A percentile compares a stretch with the other conserved stretches of the same genome.
Evolutionary conservation across 2,888 invertebrate genomes (phyloP).

Genomic region (Subacronicta megacephala): DNA sequence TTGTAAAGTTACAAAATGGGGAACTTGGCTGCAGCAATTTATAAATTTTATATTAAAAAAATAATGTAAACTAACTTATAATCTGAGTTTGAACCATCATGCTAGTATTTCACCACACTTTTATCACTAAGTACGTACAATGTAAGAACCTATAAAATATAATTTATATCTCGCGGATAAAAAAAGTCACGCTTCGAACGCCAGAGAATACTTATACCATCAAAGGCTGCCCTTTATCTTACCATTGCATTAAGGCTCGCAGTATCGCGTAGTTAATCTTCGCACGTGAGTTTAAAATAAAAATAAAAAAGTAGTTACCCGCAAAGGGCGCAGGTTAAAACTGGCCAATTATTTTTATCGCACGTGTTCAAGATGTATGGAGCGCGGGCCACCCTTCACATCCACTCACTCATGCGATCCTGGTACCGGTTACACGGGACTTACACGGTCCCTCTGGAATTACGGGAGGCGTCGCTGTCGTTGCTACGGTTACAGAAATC

Average conservation of each 20-base stretch:
- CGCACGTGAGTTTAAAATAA: slow-evolving; percentile 65
- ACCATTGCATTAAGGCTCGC: slow-evolving; percentile 56
- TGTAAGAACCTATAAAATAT: slow-evolving; percentile 25
- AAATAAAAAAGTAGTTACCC: slow-evolving; percentile 60
- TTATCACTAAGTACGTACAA: slow-evolving; percentile 6
- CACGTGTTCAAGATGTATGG: slow-evolving; percentile 39
- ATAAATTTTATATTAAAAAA: too few relatives aligned
- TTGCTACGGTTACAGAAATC: slow-evolving; percentile 48
- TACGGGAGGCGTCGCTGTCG: slow-evolving; percentile 44
- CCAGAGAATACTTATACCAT: slow-evolving; percentile 57
- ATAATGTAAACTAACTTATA: too few relatives aligned
- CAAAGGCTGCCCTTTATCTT: slow-evolving; percentile 59
- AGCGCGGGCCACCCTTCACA: slow-evolving; percentile 28
- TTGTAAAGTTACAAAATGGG: too few relatives aligned
- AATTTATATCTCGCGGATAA: slow-evolving; percentile 5
- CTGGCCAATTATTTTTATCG: slow-evolving; percentile 72
- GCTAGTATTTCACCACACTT: too few relatives aligned
- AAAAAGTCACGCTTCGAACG: slow-evolving; percentile 19
- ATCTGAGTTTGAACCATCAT: too few relatives aligned
- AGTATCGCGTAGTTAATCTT: slow-evolving; percentile 60
- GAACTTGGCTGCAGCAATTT: too few relatives aligned
- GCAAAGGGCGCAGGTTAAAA: slow-evolving; percentile 65
- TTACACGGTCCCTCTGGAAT: slow-evolving; percentile 82
- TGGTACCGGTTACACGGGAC: slow-evolving; percentile 81
- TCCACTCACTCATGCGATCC: slow-evolving; percentile 69